These are phyloP conservation scores for Clunio marinus DNA, from an alignment of 2,888 invertebrate genomes.

Conservation along the genomic window DNA sequence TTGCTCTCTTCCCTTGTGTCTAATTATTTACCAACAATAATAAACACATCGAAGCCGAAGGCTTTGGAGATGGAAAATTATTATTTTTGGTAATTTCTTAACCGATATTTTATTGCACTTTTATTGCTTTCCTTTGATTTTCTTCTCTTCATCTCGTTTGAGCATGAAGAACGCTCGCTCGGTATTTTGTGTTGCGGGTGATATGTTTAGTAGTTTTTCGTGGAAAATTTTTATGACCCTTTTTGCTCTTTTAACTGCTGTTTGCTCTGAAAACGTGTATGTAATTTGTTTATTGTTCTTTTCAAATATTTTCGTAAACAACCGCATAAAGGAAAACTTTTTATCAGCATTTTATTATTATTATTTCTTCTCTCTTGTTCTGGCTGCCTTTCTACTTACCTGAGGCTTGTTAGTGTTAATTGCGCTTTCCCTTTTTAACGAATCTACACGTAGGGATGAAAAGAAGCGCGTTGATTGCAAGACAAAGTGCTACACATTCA, in stretches of 20 bases:
- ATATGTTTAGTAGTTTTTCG: conserved; percentile 16
- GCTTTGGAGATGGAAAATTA: not conserved
- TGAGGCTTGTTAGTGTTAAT: not conserved
- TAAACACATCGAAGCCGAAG: conserved; percentile 13
- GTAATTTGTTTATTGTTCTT: conserved; percentile 28
- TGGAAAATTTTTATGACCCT: conserved; percentile 31
- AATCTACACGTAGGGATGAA: too few relatives aligned
- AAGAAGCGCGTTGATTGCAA: too few relatives aligned
- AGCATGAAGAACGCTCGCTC: not conserved
- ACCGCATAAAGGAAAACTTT: not conserved
- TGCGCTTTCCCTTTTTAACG: not conserved
- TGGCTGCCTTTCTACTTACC: not conserved
- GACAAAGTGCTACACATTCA: too few relatives aligned
- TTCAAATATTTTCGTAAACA: conserved; percentile 15
- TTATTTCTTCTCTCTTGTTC: not conserved
- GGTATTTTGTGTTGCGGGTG: not conserved
- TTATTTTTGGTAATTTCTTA: conserved; percentile 32
- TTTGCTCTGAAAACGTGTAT: not conserved
- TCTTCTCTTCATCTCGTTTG: conserved; percentile 16
- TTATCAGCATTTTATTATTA: conserved; percentile 1
- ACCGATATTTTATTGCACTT: conserved; percentile 37
- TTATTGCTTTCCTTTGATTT: conserved; percentile 36
- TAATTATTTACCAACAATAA: conserved; percentile 38
- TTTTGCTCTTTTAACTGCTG: conserved; percentile 19
- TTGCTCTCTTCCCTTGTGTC: conserved; percentile 9